Evolutionary conservation across 2,888 invertebrate genomes (phyloP).

Genomic region (Smittia aterrima): DNA sequence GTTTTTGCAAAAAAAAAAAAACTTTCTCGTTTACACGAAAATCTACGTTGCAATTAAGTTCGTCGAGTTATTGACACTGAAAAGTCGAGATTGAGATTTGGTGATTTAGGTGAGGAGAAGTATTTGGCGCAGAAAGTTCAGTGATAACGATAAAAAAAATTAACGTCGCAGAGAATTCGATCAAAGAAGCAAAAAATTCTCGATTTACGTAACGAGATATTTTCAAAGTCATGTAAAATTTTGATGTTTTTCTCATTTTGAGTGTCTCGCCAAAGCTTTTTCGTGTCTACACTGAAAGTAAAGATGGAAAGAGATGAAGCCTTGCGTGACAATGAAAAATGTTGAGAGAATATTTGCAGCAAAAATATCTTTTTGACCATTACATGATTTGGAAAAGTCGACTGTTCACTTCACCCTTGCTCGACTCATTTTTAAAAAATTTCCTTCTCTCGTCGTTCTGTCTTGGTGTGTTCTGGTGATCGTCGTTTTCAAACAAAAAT

Average conservation of each 20-base stretch:
- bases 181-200: not conserved
- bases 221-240: conserved; percentile 39
- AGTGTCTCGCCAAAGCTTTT: not conserved
- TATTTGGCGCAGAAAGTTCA: conserved; percentile 15
- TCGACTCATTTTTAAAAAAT: conserved; percentile 24
- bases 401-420: conserved; percentile 11
- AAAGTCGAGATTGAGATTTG: not conserved
- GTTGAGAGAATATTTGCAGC: conserved; percentile 9
- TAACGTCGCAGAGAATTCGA: not conserved
- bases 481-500: conserved; percentile 15
- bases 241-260: conserved; percentile 27
- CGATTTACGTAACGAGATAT: conserved; percentile 33
- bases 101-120: not conserved
- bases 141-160: conserved; percentile 19
- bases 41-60: not conserved
- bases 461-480: conserved; percentile 4
- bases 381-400: conserved; percentile 31
- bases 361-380: conserved; percentile 37
- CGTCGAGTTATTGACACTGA: not conserved
- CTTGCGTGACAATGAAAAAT: conserved; percentile 18
- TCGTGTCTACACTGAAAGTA: not conserved
- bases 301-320: not conserved
- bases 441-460: not conserved
- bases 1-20: conserved; percentile 3
- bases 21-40: not conserved